Percentiles rank a stretch among this genome's conserved stretches.
Conservation (phyloP, 2,888 invertebrate genomes). For the Sinopyrophorus schimmeli region DNA sequence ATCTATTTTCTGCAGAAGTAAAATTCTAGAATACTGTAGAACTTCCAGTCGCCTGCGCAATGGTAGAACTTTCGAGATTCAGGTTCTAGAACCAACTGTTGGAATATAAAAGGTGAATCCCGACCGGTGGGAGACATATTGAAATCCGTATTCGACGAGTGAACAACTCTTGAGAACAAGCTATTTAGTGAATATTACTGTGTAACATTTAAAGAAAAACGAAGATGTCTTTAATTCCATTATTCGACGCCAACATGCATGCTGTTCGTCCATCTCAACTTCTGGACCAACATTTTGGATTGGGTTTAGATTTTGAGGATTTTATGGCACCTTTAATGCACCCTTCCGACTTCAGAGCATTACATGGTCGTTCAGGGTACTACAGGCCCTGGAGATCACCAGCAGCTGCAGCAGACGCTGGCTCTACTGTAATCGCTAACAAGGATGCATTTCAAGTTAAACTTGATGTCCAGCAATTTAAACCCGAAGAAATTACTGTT, state of each 20-base stretch:
- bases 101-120: no score
- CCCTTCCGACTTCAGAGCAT: slow-evolving; percentile 10
- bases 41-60: no score
- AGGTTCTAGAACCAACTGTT: no score
- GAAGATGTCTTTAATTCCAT: slow-evolving; percentile 60
- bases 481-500: slow-evolving; percentile 74
- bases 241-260: slow-evolving; percentile 59
- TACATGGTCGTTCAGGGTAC: no score
- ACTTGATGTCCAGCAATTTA: slow-evolving; percentile 75
- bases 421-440: slow-evolving; percentile 61
- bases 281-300: slow-evolving; percentile 61
- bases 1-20: no score
- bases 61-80: no score
- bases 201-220: no score
- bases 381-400: slow-evolving; percentile 57
- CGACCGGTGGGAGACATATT: no score
- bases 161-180: no score
- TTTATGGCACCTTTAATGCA: slow-evolving; percentile 45
- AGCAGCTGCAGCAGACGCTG: slow-evolving; percentile 59
- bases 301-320: slow-evolving; percentile 59
- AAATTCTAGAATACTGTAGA: no score
- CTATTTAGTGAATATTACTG: no score
- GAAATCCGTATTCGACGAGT: no score
- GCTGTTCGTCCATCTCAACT: slow-evolving; percentile 54
- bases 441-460: slow-evolving; percentile 71